Conservation (phyloP, 92 coral and sea anemone species). For the Micromussa lordhowensis region DNA sequence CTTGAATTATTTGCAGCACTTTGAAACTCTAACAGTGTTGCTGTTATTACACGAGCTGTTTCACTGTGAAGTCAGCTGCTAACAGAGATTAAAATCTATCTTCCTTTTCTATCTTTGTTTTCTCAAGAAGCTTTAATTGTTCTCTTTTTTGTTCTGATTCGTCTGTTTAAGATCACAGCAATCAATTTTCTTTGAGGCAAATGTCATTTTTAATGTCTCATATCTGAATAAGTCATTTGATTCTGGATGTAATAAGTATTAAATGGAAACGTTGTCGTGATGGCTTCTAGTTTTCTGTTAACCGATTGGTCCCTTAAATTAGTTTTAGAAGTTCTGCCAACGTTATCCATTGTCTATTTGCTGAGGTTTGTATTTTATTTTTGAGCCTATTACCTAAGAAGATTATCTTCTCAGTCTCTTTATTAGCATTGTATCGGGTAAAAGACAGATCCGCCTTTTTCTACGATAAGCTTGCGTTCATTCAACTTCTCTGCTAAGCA, state of each 20-base stretch:
- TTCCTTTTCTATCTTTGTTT: not conserved
- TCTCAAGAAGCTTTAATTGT: constrained; percentile 7
- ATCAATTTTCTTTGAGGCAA: not conserved
- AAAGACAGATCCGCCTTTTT: not conserved
- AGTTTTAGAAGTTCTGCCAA: not conserved
- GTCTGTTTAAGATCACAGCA: constrained; percentile 14
- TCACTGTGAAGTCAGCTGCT: constrained; percentile 21
- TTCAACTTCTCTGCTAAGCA: not conserved
- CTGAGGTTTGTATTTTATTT: not conserved
- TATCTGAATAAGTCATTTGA: not conserved
- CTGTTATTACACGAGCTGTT: not conserved
- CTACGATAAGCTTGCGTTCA: not conserved
- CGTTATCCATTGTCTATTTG: not conserved
- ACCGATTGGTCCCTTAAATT: constrained; percentile 10
- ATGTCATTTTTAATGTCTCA: not conserved
- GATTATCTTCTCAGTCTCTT: not conserved
- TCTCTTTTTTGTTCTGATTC: constrained; percentile 15
- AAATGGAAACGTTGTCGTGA: not conserved
- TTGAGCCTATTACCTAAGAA: not conserved
- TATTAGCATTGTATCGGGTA: not conserved
- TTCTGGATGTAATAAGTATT: not conserved
- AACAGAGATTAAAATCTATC: not conserved
- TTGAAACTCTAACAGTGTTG: not conserved
- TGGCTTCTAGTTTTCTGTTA: not conserved
- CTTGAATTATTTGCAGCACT: not conserved